Conservation (phyloP, 23 tunicate species). For the Styela clava region DNA sequence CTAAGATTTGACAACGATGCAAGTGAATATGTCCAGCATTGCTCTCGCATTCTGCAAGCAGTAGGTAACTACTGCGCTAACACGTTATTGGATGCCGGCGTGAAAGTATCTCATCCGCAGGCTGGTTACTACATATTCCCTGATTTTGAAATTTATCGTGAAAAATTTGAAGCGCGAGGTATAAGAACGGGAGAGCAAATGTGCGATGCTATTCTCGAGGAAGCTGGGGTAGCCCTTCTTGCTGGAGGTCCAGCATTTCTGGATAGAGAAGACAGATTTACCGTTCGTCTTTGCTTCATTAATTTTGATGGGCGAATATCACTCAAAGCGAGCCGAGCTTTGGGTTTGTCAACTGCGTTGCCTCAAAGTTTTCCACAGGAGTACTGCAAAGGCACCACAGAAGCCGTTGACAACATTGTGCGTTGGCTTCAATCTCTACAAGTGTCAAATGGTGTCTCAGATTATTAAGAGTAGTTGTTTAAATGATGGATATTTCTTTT, state of each 20-base stretch:
- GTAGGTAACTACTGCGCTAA: slow-evolving; percentile 65
- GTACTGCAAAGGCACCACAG: slow-evolving; percentile 28
- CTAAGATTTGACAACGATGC: slow-evolving; percentile 42
- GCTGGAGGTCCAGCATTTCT: slow-evolving; percentile 94
- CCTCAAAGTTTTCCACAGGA: slow-evolving; percentile 55
- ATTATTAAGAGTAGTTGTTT: too few species aligned
- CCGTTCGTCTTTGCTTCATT: slow-evolving; percentile 86
- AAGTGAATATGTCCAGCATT: slow-evolving; percentile 49
- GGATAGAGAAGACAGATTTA: slow-evolving; percentile 41
- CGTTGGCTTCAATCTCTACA: slow-evolving; percentile 5
- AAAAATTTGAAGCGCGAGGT: slow-evolving; percentile 28
- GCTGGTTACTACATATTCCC: slow-evolving; percentile 96
- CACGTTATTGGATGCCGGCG: slow-evolving; percentile 38
- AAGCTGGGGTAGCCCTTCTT: slow-evolving; percentile 78
- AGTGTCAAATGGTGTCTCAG: not conserved
- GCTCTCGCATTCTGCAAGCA: slow-evolving; percentile 53
- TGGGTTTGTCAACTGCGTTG: slow-evolving; percentile 42
- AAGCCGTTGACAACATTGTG: slow-evolving; percentile 9
- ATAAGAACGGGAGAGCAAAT: slow-evolving; percentile 68
- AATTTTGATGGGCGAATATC: slow-evolving; percentile 85
- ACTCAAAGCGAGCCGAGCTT: slow-evolving; percentile 44
- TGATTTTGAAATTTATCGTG: slow-evolving; percentile 74
- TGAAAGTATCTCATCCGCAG: slow-evolving; percentile 46
- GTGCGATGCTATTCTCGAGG: slow-evolving; percentile 70
- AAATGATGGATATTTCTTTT: too few species aligned